Evolutionary conservation across 64 coral and sea anemone genomes (phyloP).

Genomic region (Dendronephthya gigantea): DNA sequence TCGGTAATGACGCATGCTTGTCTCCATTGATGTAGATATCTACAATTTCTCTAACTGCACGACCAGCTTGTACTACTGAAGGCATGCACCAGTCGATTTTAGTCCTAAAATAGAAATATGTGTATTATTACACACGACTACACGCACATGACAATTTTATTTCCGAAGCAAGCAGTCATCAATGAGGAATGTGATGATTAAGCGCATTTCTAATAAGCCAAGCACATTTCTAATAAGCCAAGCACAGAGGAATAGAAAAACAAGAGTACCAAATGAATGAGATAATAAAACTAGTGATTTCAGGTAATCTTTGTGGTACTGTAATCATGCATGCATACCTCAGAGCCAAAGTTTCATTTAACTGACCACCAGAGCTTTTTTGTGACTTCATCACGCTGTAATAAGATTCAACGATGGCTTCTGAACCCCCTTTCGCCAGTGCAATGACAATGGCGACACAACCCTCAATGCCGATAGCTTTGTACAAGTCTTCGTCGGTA

Average conservation of each 20-base stretch:
- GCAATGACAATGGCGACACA: not conserved
- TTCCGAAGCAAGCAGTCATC: no score
- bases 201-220: no score
- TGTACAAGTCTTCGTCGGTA: not conserved
- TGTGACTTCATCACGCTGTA: not conserved
- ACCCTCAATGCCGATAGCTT: not conserved
- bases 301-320: no score
- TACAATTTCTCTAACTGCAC: not conserved
- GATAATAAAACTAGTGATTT: no score
- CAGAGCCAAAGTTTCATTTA: not conserved
- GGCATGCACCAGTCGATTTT: constrained; percentile 18
- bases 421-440: not conserved
- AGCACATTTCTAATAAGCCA: not conserved
- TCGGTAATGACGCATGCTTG: not conserved
- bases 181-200: no score
- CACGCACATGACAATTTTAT: no score
- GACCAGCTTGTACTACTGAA: not conserved
- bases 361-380: not conserved
- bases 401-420: not conserved
- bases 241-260: no score
- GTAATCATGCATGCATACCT: not conserved
- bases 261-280: no score
- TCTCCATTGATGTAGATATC: not conserved
- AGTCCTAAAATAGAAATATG: not conserved
- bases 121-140: no score